Conservation (phyloP, 2,113 vertebrate genomes). For the Pedionomus torquatus region DNA sequence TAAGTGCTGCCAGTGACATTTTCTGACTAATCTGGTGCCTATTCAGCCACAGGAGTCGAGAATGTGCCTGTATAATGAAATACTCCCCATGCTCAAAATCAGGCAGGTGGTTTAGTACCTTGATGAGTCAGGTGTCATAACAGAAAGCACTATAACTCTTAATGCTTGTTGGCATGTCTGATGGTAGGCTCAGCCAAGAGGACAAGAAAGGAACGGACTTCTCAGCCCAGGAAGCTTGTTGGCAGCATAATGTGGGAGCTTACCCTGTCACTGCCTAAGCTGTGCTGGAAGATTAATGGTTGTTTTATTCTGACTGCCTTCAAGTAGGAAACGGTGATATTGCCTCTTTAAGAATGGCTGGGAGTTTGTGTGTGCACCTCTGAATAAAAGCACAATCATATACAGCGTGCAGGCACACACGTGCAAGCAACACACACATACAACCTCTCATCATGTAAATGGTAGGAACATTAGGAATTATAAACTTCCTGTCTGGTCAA, state of each 20-base stretch:
- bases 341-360: neutral
- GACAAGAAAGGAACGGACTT: constrained; percentile 15
- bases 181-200: constrained; percentile 36
- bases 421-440: neutral
- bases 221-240: constrained; percentile 30
- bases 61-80: constrained; percentile 7
- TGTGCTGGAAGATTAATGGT: constrained; percentile 29
- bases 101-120: constrained; percentile 22
- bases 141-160: constrained; percentile 32
- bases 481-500: neutral
- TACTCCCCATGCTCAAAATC: neutral
- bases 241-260: constrained; percentile 17
- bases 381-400: neutral
- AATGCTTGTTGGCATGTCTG: constrained; percentile 33
- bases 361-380: neutral
- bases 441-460: neutral
- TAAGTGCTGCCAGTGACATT: neutral
- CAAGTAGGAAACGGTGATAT: neutral
- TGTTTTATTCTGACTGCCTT: constrained; percentile 9
- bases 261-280: constrained; percentile 23
- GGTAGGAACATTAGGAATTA: neutral
- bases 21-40: neutral
- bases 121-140: constrained; percentile 35
- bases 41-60: neutral
- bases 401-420: neutral